Conservation (phyloP, 2,797 vertebrate species). For the Aselliscus stoliczkanus region DNA sequence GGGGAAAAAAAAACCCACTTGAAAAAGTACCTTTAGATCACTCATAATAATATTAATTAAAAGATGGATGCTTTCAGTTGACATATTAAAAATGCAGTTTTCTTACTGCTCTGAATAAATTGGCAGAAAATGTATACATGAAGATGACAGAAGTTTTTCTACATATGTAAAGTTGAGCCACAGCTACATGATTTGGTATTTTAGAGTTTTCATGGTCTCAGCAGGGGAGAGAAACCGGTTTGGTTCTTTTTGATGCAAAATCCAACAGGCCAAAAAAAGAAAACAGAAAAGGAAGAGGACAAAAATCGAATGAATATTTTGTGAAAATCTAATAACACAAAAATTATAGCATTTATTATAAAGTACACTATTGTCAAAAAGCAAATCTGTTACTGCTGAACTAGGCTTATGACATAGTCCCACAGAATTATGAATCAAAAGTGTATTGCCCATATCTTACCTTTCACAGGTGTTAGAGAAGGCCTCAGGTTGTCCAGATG, state of each 20-base stretch:
- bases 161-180: not conserved
- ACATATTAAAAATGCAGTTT: not conserved
- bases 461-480: slow-evolving; percentile 96
- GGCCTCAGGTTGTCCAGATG: slow-evolving; percentile 96
- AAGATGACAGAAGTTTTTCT: not conserved
- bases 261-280: not conserved
- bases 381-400: not conserved
- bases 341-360: not conserved
- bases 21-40: not conserved
- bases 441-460: slow-evolving; percentile 72
- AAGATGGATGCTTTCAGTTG: not conserved
- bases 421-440: not conserved
- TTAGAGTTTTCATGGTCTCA: not conserved
- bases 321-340: not conserved
- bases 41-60: not conserved
- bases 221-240: not conserved
- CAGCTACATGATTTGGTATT: not conserved
- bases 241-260: not conserved
- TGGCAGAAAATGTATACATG: not conserved
- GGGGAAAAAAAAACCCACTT: not conserved
- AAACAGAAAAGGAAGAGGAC: not conserved
- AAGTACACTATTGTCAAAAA: not conserved
- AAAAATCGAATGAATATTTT: not conserved
- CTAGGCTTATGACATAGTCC: not conserved
- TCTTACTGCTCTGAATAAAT: not conserved